Evolutionary conservation across 2,888 invertebrate species (phyloP), one percentile per base, ranked within the genome.

Genomic region (Ptychoptera contaminata): DNA sequence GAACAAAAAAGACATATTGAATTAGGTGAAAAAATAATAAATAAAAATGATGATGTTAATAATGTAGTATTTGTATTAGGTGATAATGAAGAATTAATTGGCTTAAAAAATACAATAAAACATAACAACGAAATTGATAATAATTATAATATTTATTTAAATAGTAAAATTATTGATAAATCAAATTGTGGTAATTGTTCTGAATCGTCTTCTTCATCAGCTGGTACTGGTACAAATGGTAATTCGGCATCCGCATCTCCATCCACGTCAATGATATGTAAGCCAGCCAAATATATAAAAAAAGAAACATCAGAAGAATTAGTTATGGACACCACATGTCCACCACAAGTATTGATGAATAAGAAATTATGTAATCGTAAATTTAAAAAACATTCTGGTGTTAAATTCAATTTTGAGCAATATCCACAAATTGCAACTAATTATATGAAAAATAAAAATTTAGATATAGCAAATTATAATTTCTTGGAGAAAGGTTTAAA

Each of bases 381-480:
- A 42, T 42, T 34, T 54, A 76, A 74, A 55, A 72, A 73, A 67
- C 74, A 77, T 71, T 76, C 77, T 60, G 78, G 79, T 55, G 76
- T 79, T 60, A 80, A 79, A 63, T 80, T 80, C 59, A 79, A 79
- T 60, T 77, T 80, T 57, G 76, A 77, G 61, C 77, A 79, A 64
- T 79, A 78, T 65, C 79, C 79, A 30, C 78, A 79, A 60, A 79
- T 79, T 60, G 77, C 78, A 53, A 76, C 75, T 54, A 79, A 79
- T 63, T 80, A 80, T 59, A 79, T 80, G 79, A 77, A 76, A 64
- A 78, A 77, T 60, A 80, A 80, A 62, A 79, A 79, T 60, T 68
- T 80, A 54, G 74, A 78, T 61, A 67, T 76, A 54, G 60, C 73
- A 54, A 72, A 74, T 58, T 67, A 74, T 48, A 71, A 73, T 52